Evolutionary conservation across 2,888 invertebrate genomes (phyloP), one percentile per base, ranked within the genome.

Genomic region (Drosophila paracracens): DNA sequence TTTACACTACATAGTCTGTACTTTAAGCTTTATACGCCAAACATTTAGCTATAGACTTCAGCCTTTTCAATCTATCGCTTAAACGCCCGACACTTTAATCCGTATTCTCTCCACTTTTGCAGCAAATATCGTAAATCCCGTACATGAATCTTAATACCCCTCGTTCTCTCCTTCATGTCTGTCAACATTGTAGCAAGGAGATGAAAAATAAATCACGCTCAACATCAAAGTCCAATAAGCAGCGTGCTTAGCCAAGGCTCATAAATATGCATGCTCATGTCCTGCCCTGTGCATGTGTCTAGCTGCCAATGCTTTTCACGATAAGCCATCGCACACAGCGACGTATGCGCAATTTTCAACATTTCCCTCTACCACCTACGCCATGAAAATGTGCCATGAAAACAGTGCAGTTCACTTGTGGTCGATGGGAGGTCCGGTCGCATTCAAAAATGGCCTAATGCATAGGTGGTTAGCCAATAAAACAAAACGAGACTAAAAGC

Each of bases 211-310:
- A 79, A 77, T 77, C 77, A 66, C 62, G 63, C 36, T 51, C 52
- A 67, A 63, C 75, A 75, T 75, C 79, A 79, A 76, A 77, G 66
- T 56, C 64, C 67, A 62, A 79, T 78, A 79, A 78, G 72, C 76
- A 79, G 76, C 62, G 76, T 76, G 72, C 76, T 78, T 65, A 75
- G 61, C 54, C 60, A 21, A 38, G 54, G n/a, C 88, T 75, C 88
- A 84, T 84, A 84, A 87, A 88, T 87, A 87, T 84, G 82, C 84
- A 61, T 59, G 48, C 71, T 79, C 85, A 84, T 76, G 85, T 79
- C 63, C 76, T 50, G 51, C 33, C 43, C 52, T 25, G 36, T 29
- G 36, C 35, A 40, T 40, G 29, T 18, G 13, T 16, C 50, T 18
- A 27, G 35, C 62, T 70, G 60, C 68, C 72, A 66, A 62, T 70